Evolutionary conservation across 2,888 invertebrate genomes (phyloP), one percentile per base, ranked within the genome.

Genomic region (Aquatica leii): DNA sequence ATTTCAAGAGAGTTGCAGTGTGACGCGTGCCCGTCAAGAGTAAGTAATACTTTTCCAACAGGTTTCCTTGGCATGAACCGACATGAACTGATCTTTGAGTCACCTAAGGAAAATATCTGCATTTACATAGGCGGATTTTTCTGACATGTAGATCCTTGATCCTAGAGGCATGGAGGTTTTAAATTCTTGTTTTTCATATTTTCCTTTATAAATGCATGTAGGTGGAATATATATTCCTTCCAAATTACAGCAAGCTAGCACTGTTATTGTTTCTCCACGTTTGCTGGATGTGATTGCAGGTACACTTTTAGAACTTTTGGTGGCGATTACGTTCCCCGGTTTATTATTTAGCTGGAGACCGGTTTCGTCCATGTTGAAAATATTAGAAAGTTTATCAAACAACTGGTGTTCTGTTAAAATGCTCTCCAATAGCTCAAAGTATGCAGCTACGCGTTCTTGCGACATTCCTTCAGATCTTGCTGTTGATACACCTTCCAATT

Each of bases 401-500:
- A 24, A 24, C 6, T 24, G 24, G 6, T 24, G 24, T 4, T 24
- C 24, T 4, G 24, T 24, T 24, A 24, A 24, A 24, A 24, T 24
- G 6, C 6, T 24, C 24, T 24, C 24, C 6, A 24, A 24, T 9
- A 43, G 43, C 12, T 49, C 4, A n/a, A 49, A 24, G 21, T 49
- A 49, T 24, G 18, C 49, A 6, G n/a, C n/a, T 35, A 52, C 52
- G 2, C 11, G 17, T 35, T 52, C 15, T 35, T 20, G 14, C 9
- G 8, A 12, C 52, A 52, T 52, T 34, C 15, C 52, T 31, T 2
- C 1, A 4, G 52, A n/a, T 41, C 21, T 4, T 18, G 43, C 55
- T 3, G 12, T 11, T 15, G 55, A 55, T 5, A 46, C 15, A 43
- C 43, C 43, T 43, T 55, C 43, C 1, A 43, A 53, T 40, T 53